These are phyloP conservation scores for Zosterops hypoxanthus DNA, from an alignment of 2,113 vertebrate species.

Conservation along the genomic window DNA sequence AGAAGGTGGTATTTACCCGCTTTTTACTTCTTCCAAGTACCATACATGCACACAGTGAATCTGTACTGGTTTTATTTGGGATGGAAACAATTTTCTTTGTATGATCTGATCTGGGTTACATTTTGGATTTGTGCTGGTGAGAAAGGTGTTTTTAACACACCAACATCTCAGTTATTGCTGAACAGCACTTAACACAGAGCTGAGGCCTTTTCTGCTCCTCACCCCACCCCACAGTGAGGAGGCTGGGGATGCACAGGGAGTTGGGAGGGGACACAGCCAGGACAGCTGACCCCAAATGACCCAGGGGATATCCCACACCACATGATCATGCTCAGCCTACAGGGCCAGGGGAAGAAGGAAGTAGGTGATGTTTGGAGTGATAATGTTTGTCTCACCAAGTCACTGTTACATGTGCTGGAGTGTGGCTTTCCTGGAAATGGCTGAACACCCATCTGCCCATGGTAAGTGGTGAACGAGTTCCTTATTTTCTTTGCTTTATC, in stretches of 20 bases:
- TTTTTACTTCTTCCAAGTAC: background rate
- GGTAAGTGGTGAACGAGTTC: background rate
- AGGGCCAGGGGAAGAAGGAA: background rate
- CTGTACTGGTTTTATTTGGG: background rate
- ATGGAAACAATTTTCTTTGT: background rate
- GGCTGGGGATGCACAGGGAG: background rate
- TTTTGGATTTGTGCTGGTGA: background rate
- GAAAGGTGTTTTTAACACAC: background rate
- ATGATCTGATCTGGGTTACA: rapidly evolving
- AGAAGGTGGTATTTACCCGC: background rate
- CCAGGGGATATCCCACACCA: background rate
- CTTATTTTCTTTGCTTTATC: background rate
- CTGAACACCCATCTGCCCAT: background rate
- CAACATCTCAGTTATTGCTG: background rate
- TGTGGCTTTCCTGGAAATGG: background rate
- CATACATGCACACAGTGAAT: background rate
- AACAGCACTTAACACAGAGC: background rate
- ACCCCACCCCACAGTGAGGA: rapidly evolving
- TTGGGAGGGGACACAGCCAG: background rate
- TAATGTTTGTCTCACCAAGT: background rate
- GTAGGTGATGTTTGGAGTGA: rapidly evolving
- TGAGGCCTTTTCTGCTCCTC: background rate
- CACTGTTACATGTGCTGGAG: rapidly evolving
- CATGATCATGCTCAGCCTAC: background rate
- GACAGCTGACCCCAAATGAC: background rate